Evolutionary conservation across 2,888 invertebrate genomes (phyloP).

Genomic region (Eupithecia tripunctaria): DNA sequence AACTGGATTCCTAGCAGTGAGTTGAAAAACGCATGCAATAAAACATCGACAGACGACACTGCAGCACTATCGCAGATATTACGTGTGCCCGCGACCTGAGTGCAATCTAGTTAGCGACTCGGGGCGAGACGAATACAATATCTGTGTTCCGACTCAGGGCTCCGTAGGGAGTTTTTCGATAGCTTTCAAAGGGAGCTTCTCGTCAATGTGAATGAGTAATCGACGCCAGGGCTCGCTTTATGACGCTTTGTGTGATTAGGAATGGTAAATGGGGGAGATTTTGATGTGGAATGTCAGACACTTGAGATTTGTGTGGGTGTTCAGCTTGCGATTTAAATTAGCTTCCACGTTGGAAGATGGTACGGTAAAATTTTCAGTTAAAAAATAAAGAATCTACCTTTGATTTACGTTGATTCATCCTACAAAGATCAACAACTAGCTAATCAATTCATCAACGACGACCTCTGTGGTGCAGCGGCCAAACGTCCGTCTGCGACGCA

Average conservation of each 20-base stretch:
- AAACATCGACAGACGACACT: conserved; percentile 6
- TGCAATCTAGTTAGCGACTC: conserved; percentile 55
- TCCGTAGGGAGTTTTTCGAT: conserved; percentile 52
- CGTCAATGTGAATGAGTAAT: conserved; percentile 46
- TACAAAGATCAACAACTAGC: too few relatives aligned
- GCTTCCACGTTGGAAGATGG: conserved; percentile 14
- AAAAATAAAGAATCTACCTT: background rate
- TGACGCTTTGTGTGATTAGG: conserved; percentile 30
- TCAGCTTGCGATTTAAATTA: conserved; percentile 2
- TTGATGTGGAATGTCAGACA: conserved; percentile 4
- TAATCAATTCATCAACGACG: too few relatives aligned
- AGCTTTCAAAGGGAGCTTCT: conserved; percentile 52
- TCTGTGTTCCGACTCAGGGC: conserved; percentile 16
- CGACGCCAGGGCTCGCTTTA: conserved; percentile 37
- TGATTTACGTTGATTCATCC: too few relatives aligned
- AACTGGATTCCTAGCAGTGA: background rate
- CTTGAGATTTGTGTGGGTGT: background rate
- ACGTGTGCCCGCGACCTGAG: conserved; percentile 54
- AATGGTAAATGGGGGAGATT: conserved; percentile 22
- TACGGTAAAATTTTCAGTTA: background rate
- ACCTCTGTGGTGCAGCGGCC: too few relatives aligned
- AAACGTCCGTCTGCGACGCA: too few relatives aligned
- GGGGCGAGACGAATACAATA: conserved; percentile 35
- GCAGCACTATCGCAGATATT: conserved; percentile 61
- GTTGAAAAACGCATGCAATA: background rate